These are phyloP conservation scores for Adrianichthys oophorus DNA, from an alignment of 2,797 vertebrate species.

Conservation along the genomic window DNA sequence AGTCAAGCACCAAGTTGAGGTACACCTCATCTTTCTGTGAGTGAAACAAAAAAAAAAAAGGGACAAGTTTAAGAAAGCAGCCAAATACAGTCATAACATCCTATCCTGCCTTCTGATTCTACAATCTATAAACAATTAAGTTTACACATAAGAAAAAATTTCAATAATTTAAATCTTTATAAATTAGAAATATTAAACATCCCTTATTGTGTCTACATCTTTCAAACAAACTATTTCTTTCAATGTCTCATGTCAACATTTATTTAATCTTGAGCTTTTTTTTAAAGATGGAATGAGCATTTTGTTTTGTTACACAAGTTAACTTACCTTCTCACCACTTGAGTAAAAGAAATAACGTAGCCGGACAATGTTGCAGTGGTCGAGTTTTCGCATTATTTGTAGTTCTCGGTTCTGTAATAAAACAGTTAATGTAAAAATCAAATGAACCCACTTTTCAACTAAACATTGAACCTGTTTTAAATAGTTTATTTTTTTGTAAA, in stretches of 20 bases:
- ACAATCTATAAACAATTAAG: neutral
- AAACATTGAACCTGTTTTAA: no score
- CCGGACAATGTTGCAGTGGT: constrained; percentile 92
- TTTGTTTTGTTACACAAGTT: neutral
- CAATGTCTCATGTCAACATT: neutral
- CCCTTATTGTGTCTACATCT: neutral
- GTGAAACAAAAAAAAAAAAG: neutral
- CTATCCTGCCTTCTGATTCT: neutral
- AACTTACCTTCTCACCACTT: constrained; percentile 87
- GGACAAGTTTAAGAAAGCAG: neutral
- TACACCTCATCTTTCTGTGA: constrained; percentile 91
- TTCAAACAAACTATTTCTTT: neutral
- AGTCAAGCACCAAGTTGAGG: constrained; percentile 91
- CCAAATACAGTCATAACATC: neutral
- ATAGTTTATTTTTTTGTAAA: no score
- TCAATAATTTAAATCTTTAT: neutral
- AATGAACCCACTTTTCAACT: no score
- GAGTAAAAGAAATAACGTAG: constrained; percentile 94
- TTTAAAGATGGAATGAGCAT: neutral
- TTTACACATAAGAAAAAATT: neutral
- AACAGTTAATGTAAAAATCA: neutral
- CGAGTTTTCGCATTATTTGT: constrained; percentile 92
- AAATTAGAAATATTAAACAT: neutral
- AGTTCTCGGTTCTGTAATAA: constrained; percentile 85
- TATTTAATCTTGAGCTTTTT: neutral